Base-by-base conservation (phyloP, 1,140 invertebrate genomes). In the Charaxes varanes region DNA sequence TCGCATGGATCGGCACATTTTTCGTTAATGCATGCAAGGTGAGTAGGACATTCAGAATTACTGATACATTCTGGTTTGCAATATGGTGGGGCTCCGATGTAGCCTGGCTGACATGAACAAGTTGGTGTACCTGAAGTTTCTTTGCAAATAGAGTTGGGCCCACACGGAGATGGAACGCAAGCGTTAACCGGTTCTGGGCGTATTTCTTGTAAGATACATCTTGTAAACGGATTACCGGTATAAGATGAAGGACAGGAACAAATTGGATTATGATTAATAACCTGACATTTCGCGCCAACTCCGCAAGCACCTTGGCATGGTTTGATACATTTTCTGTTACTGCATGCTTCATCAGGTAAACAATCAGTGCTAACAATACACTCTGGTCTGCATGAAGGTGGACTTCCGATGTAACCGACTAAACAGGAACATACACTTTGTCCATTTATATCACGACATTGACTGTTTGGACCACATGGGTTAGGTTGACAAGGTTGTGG, bases 181-280 rank as follows among this genome's bases (percentile, higher is more conserved):
- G 87, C 87, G 64, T 88, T 85, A 19, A 80, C 59, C 19, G 66
- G 60, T 64, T 84, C 72, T 44, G 79, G 72, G 46, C 56, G 57
- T 49, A 68, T 67, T 48, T 67, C 49, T 60, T 68, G 62, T 21
- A 68, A 10, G 47, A 70, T 59, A 62, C 91, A 93, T 68, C 89
- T 86, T 2, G 87, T 69, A 53, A 92, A 92, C 8, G 91, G 90
- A 88, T 94, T 91, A 34, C 92, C 92, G 31, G 88, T 91, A 40
- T 87, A 87, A 8, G 82, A 85, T 7, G 80, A 36, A 16, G 87
- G 86, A 73, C 92, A 94, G 40, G 86, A 89, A 74, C 92, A 94
- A 28, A 93, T 89, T 1, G 92, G 92, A 78, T 89, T 92, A 56
- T 94, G 92, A 69, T 90, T 91, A 6, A 91, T 86, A 18, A 93